These are phyloP conservation scores for Cyprinella venusta DNA, from an alignment of 2,797 vertebrate species.

Conservation along the genomic window DNA sequence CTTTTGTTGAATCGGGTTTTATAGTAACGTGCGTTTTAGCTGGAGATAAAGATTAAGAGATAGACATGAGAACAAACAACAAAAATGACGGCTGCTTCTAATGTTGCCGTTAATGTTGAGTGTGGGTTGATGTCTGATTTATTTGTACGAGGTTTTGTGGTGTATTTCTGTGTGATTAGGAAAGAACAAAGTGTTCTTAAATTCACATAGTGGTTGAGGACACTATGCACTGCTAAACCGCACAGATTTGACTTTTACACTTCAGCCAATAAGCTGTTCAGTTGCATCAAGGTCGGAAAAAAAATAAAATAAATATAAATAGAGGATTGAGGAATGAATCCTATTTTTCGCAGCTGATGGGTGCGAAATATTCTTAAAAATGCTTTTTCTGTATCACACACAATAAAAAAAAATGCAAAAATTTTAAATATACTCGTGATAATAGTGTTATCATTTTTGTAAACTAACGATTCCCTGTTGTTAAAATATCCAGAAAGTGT, in stretches of 20 bases:
- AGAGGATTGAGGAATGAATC: not conserved
- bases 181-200: conserved; percentile 43
- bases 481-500: not conserved
- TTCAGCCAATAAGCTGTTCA: conserved; percentile 4
- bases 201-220: not conserved
- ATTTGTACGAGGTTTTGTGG: conserved; percentile 30
- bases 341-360: not conserved
- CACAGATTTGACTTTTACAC: conserved; percentile 25
- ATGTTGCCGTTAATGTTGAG: conserved; percentile 36
- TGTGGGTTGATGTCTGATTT: conserved; percentile 35
- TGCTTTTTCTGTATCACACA: not conserved
- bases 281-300: not conserved
- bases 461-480: not conserved
- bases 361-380: not conserved
- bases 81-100: conserved; percentile 49
- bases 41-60: conserved; percentile 13
- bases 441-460: not conserved
- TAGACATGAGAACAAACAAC: not conserved
- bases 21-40: conserved; percentile 6
- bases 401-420: not conserved
- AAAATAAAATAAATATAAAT: not conserved
- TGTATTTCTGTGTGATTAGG: conserved; percentile 39
- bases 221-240: not conserved
- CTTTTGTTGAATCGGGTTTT: conserved; percentile 27
- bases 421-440: not conserved